phyloP scores from a whole-genome alignment of 1,140 invertebrate species.

The Leptopilina boulardi region DNA sequence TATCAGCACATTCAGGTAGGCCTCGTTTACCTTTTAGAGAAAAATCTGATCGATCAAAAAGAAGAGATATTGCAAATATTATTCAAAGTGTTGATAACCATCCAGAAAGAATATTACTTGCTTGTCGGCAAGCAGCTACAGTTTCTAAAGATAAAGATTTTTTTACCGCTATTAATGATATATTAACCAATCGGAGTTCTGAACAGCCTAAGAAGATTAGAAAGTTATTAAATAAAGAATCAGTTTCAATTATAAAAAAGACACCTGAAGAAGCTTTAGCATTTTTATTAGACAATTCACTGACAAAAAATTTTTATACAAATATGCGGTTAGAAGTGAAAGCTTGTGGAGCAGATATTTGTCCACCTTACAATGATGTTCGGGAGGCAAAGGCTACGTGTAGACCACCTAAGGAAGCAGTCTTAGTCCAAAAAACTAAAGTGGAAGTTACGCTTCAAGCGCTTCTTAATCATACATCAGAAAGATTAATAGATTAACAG shows the following conservation, averaged over 20 bases:
- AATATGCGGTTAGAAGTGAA: not conserved
- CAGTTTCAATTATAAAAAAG: not conserved
- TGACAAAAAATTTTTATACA: not conserved
- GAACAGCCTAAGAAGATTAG: not conserved
- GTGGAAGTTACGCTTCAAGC: not conserved
- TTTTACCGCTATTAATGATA: not conserved
- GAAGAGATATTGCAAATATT: not conserved
- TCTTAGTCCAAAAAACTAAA: not conserved
- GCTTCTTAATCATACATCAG: not conserved
- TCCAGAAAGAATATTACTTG: not conserved
- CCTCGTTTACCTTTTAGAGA: not conserved
- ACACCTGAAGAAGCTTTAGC: not conserved
- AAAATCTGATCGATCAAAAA: not conserved
- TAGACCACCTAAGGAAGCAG: not conserved
- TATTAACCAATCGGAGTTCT: not conserved
- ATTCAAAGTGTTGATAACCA: not conserved
- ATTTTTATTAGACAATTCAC: too few species aligned
- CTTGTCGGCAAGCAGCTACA: not conserved
- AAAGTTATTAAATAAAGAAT: not conserved
- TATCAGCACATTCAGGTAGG: not conserved
- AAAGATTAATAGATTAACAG: not conserved
- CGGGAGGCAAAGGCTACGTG: not conserved
- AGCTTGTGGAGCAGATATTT: not conserved
- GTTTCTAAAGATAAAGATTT: not conserved
- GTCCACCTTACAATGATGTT: not conserved